Conservation (phyloP, 2,113 vertebrate species). For the Gallinago paraguaiae region DNA sequence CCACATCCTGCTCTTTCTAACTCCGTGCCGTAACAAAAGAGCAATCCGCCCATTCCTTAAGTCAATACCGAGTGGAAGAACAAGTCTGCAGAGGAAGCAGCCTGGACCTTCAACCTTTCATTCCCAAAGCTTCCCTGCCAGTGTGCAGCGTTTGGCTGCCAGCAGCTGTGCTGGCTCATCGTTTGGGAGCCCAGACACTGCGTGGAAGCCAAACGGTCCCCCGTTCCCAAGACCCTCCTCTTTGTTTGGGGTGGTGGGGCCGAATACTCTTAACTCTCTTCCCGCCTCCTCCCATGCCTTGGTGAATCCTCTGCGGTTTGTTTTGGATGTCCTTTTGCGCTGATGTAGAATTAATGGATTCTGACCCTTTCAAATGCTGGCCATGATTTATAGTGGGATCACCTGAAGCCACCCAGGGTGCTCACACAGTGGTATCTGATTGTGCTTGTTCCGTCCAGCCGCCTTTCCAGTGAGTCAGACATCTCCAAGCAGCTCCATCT, state of each 20-base stretch:
- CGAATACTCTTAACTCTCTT: not conserved
- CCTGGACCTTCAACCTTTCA: not conserved
- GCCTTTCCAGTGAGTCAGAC: constrained; percentile 21
- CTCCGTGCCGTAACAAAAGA: not conserved
- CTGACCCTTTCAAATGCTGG: not conserved
- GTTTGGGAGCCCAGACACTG: not conserved
- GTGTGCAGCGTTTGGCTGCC: not conserved
- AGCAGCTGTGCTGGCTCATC: not conserved
- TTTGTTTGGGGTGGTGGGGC: not conserved
- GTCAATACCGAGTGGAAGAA: not conserved
- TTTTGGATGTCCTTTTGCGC: not conserved
- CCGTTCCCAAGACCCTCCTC: not conserved
- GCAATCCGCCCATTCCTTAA: not conserved
- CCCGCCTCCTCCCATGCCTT: not conserved
- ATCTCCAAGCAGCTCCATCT: not conserved
- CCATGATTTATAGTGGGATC: not conserved
- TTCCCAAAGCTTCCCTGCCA: not conserved
- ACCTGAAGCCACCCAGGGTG: not conserved
- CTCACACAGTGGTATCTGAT: constrained; percentile 6
- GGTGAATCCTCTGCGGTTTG: not conserved
- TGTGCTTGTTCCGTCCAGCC: not conserved
- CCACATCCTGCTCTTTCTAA: not conserved
- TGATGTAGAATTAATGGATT: not conserved
- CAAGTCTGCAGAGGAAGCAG: not conserved
- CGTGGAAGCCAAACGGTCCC: not conserved